Conservation (phyloP, 2,113 vertebrate genomes). For the Saccopteryx leptura region DNA sequence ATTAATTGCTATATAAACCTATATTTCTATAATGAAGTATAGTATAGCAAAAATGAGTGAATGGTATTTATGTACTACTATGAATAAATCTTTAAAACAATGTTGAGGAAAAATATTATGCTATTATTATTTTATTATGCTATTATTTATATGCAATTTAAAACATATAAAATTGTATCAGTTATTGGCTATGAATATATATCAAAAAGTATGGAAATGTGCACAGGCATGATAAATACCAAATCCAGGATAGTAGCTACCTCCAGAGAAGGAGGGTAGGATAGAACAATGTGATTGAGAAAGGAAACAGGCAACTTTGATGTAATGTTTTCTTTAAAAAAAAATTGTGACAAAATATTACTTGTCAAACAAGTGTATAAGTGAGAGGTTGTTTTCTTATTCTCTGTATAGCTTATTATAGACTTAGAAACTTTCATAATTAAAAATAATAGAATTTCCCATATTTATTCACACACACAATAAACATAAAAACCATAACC, state of each 20-base stretch:
- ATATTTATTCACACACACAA: constrained; percentile 16
- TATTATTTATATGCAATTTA: background rate
- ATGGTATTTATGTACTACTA: background rate
- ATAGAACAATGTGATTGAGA: background rate
- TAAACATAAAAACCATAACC: constrained; percentile 19
- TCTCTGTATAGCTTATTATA: background rate
- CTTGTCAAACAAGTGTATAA: background rate
- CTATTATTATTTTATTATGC: background rate
- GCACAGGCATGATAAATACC: background rate
- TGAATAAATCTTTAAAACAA: constrained; percentile 24
- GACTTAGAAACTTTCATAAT: background rate
- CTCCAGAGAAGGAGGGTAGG: background rate
- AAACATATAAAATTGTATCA: background rate
- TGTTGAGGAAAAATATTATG: background rate
- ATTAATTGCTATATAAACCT: background rate
- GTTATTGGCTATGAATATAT: background rate
- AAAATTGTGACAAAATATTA: background rate
- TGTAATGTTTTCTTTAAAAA: background rate
- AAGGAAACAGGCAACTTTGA: background rate
- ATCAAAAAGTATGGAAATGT: background rate
- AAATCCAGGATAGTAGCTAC: background rate
- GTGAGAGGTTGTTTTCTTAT: background rate
- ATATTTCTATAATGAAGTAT: constrained; percentile 1
- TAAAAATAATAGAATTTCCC: background rate
- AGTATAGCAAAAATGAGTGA: background rate